Evolutionary conservation across 2,797 vertebrate species (phyloP).

Genomic region (Euphonia xanthogaster): DNA sequence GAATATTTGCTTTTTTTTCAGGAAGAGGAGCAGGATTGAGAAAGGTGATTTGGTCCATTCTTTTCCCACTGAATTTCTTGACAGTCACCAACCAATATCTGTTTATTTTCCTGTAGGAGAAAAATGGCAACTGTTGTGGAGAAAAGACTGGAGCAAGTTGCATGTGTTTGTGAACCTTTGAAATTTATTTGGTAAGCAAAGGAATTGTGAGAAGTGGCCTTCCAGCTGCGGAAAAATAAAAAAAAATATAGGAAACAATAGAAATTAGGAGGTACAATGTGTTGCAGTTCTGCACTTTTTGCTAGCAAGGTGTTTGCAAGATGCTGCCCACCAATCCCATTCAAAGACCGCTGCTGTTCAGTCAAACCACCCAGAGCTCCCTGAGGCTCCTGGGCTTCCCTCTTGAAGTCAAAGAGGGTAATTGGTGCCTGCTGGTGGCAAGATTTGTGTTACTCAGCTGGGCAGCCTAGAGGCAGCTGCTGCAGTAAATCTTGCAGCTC

Average conservation of each 20-base stretch:
- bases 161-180: not conserved
- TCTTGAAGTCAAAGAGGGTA: not conserved
- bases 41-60: not conserved
- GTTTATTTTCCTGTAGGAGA: not conserved
- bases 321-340: not conserved
- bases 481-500: not conserved
- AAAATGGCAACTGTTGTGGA: not conserved
- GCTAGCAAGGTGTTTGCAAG: not conserved
- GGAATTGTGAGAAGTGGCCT: not conserved
- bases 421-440: not conserved
- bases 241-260: not conserved
- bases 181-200: not conserved
- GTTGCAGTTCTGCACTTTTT: not conserved
- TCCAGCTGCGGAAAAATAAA: not conserved
- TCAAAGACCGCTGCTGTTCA: not conserved
- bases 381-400: not conserved
- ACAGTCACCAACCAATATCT: not conserved
- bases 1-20: not conserved
- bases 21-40: not conserved
- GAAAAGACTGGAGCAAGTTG: not conserved
- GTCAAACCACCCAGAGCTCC: not conserved
- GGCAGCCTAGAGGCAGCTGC: not conserved
- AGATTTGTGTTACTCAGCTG: not conserved
- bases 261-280: not conserved
- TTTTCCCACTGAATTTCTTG: not conserved